Evolutionary conservation across 2,113 vertebrate genomes (phyloP).

Genomic region (Mus pahari): DNA sequence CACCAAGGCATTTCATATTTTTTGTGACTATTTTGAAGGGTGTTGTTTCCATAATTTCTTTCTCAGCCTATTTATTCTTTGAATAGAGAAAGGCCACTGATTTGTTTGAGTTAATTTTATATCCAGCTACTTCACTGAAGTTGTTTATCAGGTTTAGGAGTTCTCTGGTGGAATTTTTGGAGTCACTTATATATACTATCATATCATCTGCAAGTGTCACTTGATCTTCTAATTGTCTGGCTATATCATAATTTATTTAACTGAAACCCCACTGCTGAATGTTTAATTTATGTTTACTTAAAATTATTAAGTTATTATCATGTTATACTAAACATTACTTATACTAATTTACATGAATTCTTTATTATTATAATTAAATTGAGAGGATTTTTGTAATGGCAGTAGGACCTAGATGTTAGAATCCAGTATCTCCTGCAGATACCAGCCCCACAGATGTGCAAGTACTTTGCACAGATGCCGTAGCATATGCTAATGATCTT

Average conservation of each 20-base stretch:
- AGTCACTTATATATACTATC: no score
- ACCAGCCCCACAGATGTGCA: background rate
- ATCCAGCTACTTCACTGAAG: no score
- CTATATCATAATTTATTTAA: background rate
- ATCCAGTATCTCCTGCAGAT: background rate
- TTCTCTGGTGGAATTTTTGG: no score
- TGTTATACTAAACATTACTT: background rate
- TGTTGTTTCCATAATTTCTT: no score
- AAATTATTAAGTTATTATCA: background rate
- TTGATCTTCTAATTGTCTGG: background rate
- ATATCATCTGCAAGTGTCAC: background rate
- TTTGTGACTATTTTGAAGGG: no score
- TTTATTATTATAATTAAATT: background rate
- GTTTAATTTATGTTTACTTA: background rate
- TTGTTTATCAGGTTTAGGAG: no score
- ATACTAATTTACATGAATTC: background rate
- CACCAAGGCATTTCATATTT: no score
- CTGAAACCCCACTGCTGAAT: background rate
- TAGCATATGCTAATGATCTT: background rate
- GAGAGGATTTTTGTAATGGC: background rate
- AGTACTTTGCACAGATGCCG: background rate
- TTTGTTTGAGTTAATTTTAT: no score
- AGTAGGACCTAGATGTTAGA: background rate
- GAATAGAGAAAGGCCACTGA: no score
- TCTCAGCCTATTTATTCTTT: no score